phyloP scores from a whole-genome alignment of 2,888 invertebrate species.

The Campopleginae sp. region DNA sequence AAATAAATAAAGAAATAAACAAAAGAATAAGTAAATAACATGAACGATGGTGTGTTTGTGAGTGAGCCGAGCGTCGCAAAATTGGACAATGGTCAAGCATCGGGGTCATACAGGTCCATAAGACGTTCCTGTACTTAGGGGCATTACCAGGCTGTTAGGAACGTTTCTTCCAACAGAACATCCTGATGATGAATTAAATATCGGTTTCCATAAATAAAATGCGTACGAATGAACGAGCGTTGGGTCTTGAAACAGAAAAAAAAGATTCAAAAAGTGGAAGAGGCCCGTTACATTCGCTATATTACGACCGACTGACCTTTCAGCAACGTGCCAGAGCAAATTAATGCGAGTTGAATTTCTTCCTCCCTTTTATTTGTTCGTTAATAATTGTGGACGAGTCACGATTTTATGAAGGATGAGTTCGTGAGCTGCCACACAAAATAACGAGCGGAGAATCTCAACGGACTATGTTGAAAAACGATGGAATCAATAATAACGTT shows the following conservation, averaged over 20 bases:
- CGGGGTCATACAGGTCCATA: too few relatives aligned
- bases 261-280: slow-evolving; percentile 17
- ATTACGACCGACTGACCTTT: slow-evolving; percentile 62
- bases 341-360: slow-evolving; percentile 53
- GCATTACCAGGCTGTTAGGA: too few relatives aligned
- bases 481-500: slow-evolving; percentile 40
- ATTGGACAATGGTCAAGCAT: too few relatives aligned
- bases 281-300: slow-evolving; percentile 35
- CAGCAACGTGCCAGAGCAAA: slow-evolving; percentile 44
- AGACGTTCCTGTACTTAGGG: too few relatives aligned
- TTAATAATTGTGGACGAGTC: slow-evolving; percentile 48
- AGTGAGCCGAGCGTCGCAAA: too few relatives aligned
- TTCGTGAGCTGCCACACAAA: slow-evolving; percentile 24
- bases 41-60: too few relatives aligned
- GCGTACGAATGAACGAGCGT: neutral
- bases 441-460: slow-evolving; percentile 43
- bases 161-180: too few relatives aligned
- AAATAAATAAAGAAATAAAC: too few relatives aligned
- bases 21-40: too few relatives aligned
- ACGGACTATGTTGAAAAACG: slow-evolving; percentile 42
- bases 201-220: neutral
- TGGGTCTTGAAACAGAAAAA: neutral
- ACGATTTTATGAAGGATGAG: slow-evolving; percentile 57
- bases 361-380: slow-evolving; percentile 23
- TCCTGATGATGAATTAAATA: neutral